A percentile compares a stretch with the other conserved stretches of the same genome.
Evolutionary conservation across 1,140 invertebrate species (phyloP).

Genomic region (Tetragnatha versicolor): DNA sequence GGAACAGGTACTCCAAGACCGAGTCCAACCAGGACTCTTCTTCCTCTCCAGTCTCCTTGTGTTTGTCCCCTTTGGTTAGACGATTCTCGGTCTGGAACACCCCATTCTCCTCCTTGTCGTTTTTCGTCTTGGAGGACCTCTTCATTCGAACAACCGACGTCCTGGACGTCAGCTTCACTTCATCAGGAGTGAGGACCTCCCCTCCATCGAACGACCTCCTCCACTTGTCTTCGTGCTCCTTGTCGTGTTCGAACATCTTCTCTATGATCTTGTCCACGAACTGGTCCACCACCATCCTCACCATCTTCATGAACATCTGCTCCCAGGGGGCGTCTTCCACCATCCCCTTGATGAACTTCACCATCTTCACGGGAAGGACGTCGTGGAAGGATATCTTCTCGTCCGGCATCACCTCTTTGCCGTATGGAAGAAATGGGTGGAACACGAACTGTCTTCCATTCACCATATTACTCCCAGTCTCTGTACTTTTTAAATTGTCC

Average conservation of each 20-base stretch:
- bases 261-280: conserved; percentile 48
- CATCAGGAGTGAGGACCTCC: background rate
- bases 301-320: conserved; percentile 52
- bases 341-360: conserved; percentile 48
- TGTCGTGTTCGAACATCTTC: conserved; percentile 32
- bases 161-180: background rate
- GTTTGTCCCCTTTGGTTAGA: background rate
- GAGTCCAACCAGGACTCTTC: conserved; percentile 22
- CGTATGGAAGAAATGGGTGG: conserved; percentile 21
- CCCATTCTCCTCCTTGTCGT: background rate
- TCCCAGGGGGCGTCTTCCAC: conserved; percentile 49
- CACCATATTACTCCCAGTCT: too few relatives aligned
- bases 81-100: background rate
- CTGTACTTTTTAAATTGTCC: too few relatives aligned
- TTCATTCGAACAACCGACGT: conserved; percentile 3
- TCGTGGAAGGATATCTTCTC: conserved; percentile 37
- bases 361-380: conserved; percentile 34
- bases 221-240: conserved; percentile 23
- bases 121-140: background rate
- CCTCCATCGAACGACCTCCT: conserved; percentile 16
- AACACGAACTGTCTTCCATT: conserved; percentile 29
- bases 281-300: conserved; percentile 44
- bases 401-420: conserved; percentile 26
- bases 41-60: background rate
- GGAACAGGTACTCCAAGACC: conserved; percentile 34